Percentiles rank a stretch among this genome's conserved stretches.
These are phyloP conservation scores for Scaptomyza flava DNA, from an alignment of 2,888 invertebrate genomes.

Conservation along the genomic window DNA sequence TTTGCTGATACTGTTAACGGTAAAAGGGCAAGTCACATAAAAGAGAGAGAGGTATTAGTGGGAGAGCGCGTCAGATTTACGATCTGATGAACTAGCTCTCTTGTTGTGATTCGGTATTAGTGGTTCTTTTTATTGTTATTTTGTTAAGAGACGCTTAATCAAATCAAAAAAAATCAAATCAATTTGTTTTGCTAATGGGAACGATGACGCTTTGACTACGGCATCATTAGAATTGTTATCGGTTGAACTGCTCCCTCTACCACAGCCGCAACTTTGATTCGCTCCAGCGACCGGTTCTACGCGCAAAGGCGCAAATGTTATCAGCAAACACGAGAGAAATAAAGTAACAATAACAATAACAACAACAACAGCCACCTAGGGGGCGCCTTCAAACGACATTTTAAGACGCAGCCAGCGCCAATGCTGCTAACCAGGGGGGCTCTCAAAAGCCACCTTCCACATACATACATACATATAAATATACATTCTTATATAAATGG, in stretches of 20 bases:
- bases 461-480: not conserved
- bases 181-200: conserved; percentile 52
- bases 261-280: conserved; percentile 1
- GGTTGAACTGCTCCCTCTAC: conserved; percentile 7
- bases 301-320: conserved; percentile 73
- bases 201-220: conserved; percentile 64
- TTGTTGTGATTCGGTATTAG: conserved; percentile 5
- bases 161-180: conserved; percentile 71
- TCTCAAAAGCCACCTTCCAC: conserved; percentile 11
- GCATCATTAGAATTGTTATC: conserved; percentile 69
- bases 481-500: not conserved
- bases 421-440: conserved; percentile 30
- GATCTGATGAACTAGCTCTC: conserved; percentile 6
- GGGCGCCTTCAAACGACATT: conserved; percentile 59
- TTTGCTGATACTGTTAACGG: conserved; percentile 65
- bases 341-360: conserved; percentile 25
- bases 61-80: not conserved
- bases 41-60: conserved; percentile 1
- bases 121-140: conserved; percentile 25
- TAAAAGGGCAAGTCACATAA: conserved; percentile 61
- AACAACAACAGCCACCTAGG: conserved; percentile 38
- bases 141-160: conserved; percentile 67
- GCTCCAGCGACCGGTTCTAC: conserved; percentile 35
- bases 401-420: conserved; percentile 39
- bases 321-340: conserved; percentile 60